phyloP scores from a whole-genome alignment of 2,888 invertebrate species.

The Eristalis arbustorum region DNA sequence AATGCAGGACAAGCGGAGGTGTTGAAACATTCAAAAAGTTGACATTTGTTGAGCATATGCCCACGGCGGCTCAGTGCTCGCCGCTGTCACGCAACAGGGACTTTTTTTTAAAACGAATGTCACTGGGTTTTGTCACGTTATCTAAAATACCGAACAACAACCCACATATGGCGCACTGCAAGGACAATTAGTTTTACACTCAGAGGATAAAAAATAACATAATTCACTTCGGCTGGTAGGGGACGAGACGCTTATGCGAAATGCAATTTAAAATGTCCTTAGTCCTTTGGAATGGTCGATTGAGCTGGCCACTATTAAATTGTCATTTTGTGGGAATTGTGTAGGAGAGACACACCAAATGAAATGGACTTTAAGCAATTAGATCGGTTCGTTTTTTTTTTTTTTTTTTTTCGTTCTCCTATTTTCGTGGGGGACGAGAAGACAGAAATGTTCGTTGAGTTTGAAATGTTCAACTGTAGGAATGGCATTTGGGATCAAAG shows the following conservation, averaged over 20 bases:
- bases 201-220: conserved; percentile 8
- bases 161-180: conserved; percentile 60
- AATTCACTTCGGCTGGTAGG: not conserved
- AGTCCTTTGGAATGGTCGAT: conserved; percentile 43
- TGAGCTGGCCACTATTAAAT: conserved; percentile 51
- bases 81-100: conserved; percentile 63
- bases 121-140: conserved; percentile 18
- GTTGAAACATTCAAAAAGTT: conserved; percentile 58
- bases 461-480: not conserved
- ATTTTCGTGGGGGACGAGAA: not conserved
- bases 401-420: not conserved
- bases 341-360: conserved; percentile 21
- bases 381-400: not conserved
- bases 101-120: not conserved
- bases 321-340: conserved; percentile 46
- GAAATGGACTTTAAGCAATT: conserved; percentile 21
- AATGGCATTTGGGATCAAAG: too few relatives aligned
- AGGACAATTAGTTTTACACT: conserved; percentile 50
- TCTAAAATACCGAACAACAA: conserved; percentile 66
- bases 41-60: conserved; percentile 65
- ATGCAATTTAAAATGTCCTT: conserved; percentile 20
- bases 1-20: conserved; percentile 38
- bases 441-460: not conserved
- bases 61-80: not conserved
- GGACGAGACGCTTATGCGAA: conserved; percentile 25